A percentile compares a stretch with the other conserved stretches of the same genome.
Conservation (phyloP, 2,888 invertebrate species). For the Chironomus riparius region DNA sequence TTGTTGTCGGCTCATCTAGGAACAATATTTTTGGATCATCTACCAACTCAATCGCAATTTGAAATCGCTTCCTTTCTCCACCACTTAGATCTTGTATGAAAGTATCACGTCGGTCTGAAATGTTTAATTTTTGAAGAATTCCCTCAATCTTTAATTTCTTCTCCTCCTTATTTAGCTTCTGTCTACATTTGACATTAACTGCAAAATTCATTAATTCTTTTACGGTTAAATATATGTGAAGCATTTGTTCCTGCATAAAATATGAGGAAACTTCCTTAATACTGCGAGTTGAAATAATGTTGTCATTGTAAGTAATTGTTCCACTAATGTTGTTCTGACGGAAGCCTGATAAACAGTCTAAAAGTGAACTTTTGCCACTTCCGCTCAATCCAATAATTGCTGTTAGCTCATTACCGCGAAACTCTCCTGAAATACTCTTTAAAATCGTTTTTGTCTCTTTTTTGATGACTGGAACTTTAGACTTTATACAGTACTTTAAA, state of each 20-base stretch:
- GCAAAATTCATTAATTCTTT: conserved; percentile 78
- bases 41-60: neutral
- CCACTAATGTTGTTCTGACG: neutral
- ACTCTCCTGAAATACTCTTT: conserved; percentile 1
- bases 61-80: neutral
- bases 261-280: conserved; percentile 35
- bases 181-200: conserved; percentile 62
- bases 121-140: conserved; percentile 46
- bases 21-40: neutral
- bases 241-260: conserved; percentile 78
- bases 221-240: conserved; percentile 75
- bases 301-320: neutral
- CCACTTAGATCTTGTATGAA: conserved; percentile 33
- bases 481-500: neutral
- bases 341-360: neutral
- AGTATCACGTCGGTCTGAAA: neutral
- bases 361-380: conserved; percentile 12
- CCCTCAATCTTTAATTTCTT: conserved; percentile 34
- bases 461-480: neutral
- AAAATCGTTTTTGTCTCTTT: neutral
- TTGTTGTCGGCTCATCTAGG: conserved; percentile 35
- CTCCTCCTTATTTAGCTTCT: neutral
- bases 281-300: neutral
- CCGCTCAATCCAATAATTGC: conserved; percentile 17
- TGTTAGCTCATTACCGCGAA: conserved; percentile 1